These are phyloP conservation scores for Dascyllus trimaculatus DNA, from an alignment of 2,113 vertebrate genomes.

Conservation along the genomic window DNA sequence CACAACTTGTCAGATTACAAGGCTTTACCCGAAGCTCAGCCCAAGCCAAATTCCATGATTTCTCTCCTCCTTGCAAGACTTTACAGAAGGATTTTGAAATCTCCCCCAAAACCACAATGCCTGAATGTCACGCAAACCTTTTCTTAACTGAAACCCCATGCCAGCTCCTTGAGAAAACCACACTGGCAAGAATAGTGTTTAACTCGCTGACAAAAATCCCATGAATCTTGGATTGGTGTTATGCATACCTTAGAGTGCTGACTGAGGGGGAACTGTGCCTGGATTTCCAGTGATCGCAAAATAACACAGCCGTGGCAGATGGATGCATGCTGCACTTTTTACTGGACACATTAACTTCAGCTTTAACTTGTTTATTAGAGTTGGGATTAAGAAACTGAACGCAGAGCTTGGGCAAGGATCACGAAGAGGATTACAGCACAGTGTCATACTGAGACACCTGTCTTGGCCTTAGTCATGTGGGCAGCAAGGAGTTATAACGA, in stretches of 20 bases:
- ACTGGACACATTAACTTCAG: conserved; percentile 67
- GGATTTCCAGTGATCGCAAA: conserved; percentile 48
- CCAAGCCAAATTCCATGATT: conserved; percentile 62
- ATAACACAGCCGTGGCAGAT: conserved; percentile 31
- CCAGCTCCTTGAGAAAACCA: conserved; percentile 59
- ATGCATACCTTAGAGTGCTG: conserved; percentile 44
- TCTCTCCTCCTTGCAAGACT: conserved; percentile 57
- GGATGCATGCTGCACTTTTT: conserved; percentile 55
- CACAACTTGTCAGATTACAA: conserved; percentile 69
- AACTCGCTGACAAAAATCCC: conserved; percentile 53
- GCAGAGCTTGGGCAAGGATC: conserved; percentile 59
- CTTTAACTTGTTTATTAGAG: conserved; percentile 74
- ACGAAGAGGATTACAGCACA: conserved; percentile 65
- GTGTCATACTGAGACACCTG: conserved; percentile 65
- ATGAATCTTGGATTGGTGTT: conserved; percentile 41
- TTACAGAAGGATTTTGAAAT: conserved; percentile 65
- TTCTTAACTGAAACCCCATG: conserved; percentile 61
- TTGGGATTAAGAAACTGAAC: conserved; percentile 71
- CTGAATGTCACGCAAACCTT: conserved; percentile 70
- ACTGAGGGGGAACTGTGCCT: conserved; percentile 45
- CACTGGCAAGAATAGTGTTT: conserved; percentile 52
- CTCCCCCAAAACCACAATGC: conserved; percentile 61
- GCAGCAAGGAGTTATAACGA: background rate
- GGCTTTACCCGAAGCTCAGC: conserved; percentile 37
- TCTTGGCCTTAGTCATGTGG: conserved; percentile 29